Evolutionary conservation across 2,797 vertebrate genomes (phyloP).

Genomic region (Squalus acanthias): DNA sequence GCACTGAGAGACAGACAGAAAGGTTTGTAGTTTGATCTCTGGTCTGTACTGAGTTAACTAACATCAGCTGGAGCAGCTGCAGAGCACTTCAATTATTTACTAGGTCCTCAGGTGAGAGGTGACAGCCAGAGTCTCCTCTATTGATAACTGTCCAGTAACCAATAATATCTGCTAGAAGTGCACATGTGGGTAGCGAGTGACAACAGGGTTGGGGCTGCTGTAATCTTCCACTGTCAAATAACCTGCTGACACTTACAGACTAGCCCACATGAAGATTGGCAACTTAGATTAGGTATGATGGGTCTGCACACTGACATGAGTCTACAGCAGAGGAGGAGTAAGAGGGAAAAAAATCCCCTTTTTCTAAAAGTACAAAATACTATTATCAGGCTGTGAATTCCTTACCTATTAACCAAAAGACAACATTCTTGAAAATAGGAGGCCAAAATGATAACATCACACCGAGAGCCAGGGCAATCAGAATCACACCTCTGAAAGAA

Average conservation of each 20-base stretch:
- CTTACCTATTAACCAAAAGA: conserved; percentile 50
- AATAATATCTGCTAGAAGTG: background rate
- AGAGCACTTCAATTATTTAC: background rate
- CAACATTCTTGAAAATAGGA: conserved; percentile 40
- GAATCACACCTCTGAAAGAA: conserved; percentile 48
- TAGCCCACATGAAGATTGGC: background rate
- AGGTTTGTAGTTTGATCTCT: background rate
- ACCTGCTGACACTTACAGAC: background rate
- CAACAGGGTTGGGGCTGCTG: background rate
- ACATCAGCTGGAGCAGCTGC: background rate
- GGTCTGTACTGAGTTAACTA: background rate
- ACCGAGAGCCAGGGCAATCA: conserved; percentile 51
- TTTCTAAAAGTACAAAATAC: background rate
- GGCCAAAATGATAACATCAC: conserved; percentile 54
- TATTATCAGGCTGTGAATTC: background rate
- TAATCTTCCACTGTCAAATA: background rate
- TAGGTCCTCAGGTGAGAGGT: background rate
- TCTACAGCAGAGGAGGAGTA: background rate
- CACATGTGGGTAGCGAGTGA: background rate
- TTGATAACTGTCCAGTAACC: background rate
- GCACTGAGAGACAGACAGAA: background rate
- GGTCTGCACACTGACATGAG: background rate
- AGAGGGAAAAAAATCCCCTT: background rate
- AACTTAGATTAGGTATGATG: background rate
- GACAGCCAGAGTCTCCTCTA: background rate